A percentile compares a stretch with the other conserved stretches of the same genome.
Conservation (phyloP, 2,797 vertebrate genomes). For the Clarias laeviceps region DNA sequence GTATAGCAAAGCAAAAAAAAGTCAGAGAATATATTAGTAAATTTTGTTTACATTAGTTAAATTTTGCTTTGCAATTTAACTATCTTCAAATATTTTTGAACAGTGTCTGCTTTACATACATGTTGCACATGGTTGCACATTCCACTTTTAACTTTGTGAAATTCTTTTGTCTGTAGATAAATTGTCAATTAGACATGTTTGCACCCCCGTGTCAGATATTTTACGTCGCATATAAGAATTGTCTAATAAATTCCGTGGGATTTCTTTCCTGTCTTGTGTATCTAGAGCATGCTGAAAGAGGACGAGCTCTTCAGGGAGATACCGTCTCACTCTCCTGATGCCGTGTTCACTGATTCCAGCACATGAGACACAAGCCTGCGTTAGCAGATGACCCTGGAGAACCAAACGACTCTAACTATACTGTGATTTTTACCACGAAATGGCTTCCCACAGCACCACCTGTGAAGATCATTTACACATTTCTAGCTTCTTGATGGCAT, state of each 20-base stretch:
- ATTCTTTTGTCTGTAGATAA: neutral
- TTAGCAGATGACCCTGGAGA: neutral
- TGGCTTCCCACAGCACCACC: neutral
- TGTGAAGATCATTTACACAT: conserved; percentile 1
- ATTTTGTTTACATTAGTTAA: neutral
- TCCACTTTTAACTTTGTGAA: neutral
- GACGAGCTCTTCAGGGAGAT: conserved; percentile 85
- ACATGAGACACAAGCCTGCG: conserved; percentile 65
- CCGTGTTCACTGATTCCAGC: conserved; percentile 76
- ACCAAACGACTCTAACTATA: neutral
- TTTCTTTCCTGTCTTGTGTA: conserved; percentile 14
- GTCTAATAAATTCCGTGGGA: neutral
- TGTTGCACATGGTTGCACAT: neutral
- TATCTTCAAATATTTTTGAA: neutral
- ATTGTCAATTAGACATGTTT: neutral
- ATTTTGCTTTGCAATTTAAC: neutral
- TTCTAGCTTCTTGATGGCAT: neutral
- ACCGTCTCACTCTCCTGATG: conserved; percentile 70
- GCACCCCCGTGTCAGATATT: neutral
- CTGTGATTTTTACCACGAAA: conserved; percentile 3
- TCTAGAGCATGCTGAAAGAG: conserved; percentile 93
- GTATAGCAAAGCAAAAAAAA: neutral
- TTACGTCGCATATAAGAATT: neutral
- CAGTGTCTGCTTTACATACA: neutral
- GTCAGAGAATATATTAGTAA: neutral